phyloP scores from a whole-genome alignment of 2,888 invertebrate species.

The Epirrhoe tristata region DNA sequence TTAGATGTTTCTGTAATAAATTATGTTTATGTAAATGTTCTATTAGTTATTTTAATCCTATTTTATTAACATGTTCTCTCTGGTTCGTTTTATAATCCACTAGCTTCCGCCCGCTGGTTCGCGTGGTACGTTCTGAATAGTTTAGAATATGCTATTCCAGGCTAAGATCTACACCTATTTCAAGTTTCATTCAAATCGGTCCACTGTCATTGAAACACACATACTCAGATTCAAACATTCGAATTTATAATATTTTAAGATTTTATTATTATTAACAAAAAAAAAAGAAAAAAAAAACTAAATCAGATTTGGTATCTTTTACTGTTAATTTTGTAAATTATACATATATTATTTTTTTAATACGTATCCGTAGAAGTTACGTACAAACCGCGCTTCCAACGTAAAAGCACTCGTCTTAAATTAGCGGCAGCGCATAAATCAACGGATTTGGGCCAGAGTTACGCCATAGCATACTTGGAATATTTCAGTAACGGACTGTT shows the following conservation, averaged over 20 bases:
- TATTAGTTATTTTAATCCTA: not conserved
- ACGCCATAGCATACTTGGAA: constrained; percentile 65
- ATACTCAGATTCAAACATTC: not conserved
- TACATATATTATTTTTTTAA: no score
- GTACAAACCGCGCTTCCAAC: constrained; percentile 8
- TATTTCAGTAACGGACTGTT: constrained; percentile 63
- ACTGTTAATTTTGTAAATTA: no score
- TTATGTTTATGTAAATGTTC: constrained; percentile 19
- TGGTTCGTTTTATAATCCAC: no score
- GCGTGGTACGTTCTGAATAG: no score
- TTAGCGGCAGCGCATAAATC: constrained; percentile 71
- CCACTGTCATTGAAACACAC: not conserved
- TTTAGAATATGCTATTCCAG: no score
- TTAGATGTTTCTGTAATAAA: constrained; percentile 23
- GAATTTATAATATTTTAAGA: no score
- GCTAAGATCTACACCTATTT: not conserved
- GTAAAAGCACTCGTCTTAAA: constrained; percentile 71
- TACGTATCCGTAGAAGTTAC: not conserved
- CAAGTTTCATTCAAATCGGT: not conserved
- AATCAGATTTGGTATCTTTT: not conserved
- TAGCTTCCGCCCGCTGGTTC: no score
- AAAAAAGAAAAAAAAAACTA: not conserved
- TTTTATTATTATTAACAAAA: not conserved
- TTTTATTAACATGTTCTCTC: no score
- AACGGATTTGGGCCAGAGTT: constrained; percentile 69